A percentile compares a stretch with the other conserved stretches of the same genome.
Evolutionary conservation across 2,113 vertebrate species (phyloP).

Genomic region (Oreochromis niloticus): DNA sequence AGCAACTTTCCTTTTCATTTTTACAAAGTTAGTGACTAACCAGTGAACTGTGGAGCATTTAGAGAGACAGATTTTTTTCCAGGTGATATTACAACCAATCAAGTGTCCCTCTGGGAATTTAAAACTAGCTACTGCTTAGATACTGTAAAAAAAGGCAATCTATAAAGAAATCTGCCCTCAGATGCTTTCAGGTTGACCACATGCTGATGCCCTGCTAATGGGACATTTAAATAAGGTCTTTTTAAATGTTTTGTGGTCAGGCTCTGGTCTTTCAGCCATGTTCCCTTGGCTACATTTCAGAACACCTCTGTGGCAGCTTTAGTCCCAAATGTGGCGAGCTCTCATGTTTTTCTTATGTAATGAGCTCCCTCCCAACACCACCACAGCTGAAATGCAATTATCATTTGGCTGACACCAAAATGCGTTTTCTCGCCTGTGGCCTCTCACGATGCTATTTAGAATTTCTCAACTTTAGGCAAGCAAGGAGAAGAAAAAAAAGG

Average conservation of each 20-base stretch:
- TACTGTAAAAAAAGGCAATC: background rate
- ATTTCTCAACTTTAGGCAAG: conserved; percentile 53
- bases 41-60: background rate
- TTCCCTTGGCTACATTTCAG: conserved; percentile 23
- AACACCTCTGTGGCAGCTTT: conserved; percentile 30
- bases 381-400: conserved; percentile 48
- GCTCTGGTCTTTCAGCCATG: background rate
- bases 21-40: background rate
- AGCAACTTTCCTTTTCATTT: background rate
- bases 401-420: conserved; percentile 56
- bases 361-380: conserved; percentile 10
- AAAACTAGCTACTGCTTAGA: background rate
- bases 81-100: background rate
- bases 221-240: background rate
- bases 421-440: conserved; percentile 50
- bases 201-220: background rate
- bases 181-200: background rate
- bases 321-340: background rate
- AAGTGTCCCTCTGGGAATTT: background rate
- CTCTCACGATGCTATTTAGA: conserved; percentile 54
- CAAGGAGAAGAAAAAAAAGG: background rate
- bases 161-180: background rate
- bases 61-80: background rate
- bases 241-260: background rate
- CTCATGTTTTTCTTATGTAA: conserved; percentile 59